These are phyloP conservation scores for Gerosis bhagava DNA, from an alignment of 2,888 invertebrate genomes.

Conservation along the genomic window DNA sequence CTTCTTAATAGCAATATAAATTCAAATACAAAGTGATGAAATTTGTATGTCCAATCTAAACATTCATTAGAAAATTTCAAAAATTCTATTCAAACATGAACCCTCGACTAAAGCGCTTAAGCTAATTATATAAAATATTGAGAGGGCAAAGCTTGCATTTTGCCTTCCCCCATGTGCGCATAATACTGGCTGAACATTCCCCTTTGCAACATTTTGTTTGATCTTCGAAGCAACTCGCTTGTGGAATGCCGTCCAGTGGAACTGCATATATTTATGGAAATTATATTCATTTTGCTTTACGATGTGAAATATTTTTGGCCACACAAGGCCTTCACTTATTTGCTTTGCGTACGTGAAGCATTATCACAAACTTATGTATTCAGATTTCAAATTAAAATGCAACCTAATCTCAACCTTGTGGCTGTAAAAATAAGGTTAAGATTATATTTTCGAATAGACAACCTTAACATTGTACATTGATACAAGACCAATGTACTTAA, in stretches of 20 bases:
- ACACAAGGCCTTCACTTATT: constrained; percentile 45
- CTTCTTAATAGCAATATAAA: constrained; percentile 52
- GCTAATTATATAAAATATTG: constrained; percentile 78
- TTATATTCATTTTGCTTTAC: background rate
- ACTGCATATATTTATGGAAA: background rate
- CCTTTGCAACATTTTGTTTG: constrained; percentile 74
- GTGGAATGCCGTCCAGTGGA: constrained; percentile 28
- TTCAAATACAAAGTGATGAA: constrained; percentile 64
- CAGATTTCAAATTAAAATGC: background rate
- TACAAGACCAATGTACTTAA: constrained; percentile 11
- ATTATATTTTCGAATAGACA: too few species aligned
- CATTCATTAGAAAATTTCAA: constrained; percentile 70
- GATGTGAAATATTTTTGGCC: constrained; percentile 38
- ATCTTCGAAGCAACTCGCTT: constrained; percentile 58
- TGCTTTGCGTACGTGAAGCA: constrained; percentile 18
- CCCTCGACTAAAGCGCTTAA: constrained; percentile 73
- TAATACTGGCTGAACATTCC: constrained; percentile 58
- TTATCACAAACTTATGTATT: constrained; percentile 3
- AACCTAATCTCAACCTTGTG: constrained; percentile 3
- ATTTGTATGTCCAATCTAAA: constrained; percentile 74
- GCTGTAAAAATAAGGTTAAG: too few species aligned
- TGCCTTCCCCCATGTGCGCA: constrained; percentile 60
- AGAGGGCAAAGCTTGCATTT: constrained; percentile 54
- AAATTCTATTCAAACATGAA: constrained; percentile 55
- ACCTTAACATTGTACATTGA: background rate